Conservation (phyloP, 2,113 vertebrate genomes). For the Hyla sarda region DNA sequence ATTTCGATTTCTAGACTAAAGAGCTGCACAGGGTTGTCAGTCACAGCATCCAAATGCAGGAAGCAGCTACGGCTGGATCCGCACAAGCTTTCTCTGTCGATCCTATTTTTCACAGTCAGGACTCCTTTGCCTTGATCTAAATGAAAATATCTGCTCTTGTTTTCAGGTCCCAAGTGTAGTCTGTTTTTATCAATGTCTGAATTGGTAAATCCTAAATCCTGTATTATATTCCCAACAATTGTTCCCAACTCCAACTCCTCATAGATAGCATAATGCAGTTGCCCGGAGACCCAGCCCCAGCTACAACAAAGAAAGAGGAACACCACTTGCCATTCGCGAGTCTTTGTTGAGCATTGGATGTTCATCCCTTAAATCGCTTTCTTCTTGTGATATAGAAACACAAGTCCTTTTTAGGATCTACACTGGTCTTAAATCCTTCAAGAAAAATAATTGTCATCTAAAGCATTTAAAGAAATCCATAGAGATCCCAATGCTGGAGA, state of each 20-base stretch:
- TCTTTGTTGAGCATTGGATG: constrained; percentile 65
- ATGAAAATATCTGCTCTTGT: constrained; percentile 73
- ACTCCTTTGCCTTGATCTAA: constrained; percentile 72
- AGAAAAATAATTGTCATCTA: neutral
- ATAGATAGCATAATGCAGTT: constrained; percentile 72
- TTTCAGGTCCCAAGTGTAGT: constrained; percentile 74
- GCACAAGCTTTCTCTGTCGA: constrained; percentile 79
- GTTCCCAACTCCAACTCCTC: constrained; percentile 80
- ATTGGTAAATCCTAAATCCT: constrained; percentile 76
- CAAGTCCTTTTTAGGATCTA: neutral
- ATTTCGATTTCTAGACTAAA: constrained; percentile 80
- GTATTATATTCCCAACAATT: constrained; percentile 78
- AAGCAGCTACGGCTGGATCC: constrained; percentile 73
- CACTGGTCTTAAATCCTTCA: neutral
- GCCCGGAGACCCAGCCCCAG: constrained; percentile 45
- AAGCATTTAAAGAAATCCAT: constrained; percentile 44
- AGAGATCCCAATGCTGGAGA: neutral
- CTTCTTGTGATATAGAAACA: constrained; percentile 12
- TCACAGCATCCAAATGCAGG: constrained; percentile 75
- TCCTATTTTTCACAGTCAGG: constrained; percentile 76
- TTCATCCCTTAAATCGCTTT: constrained; percentile 68
- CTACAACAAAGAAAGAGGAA: constrained; percentile 14
- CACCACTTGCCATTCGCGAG: constrained; percentile 25
- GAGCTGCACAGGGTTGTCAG: constrained; percentile 78
- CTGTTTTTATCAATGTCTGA: constrained; percentile 63